Base-by-base conservation (phyloP, 1,140 invertebrate genomes). In the Drosophila baimaii region DNA sequence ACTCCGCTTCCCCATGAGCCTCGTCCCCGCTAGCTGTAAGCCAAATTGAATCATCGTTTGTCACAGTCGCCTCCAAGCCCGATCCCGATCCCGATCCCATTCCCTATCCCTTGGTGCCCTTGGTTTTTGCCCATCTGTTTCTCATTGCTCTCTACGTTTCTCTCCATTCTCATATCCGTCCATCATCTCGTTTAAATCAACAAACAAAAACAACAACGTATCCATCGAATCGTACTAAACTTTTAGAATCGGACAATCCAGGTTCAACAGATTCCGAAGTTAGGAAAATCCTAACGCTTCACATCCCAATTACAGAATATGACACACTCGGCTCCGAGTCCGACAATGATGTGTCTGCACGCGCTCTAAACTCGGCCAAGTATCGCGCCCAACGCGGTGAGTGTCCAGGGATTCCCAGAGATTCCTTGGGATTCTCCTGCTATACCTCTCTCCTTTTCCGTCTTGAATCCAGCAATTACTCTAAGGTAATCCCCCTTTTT, bases 271-370 rank as follows among this genome's bases (percentile, higher is more conserved):
- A 96, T 93, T 96, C 95, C 91, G 96, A 96, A 93, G 95, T 96
- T 93, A 96, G 96, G 95, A 96, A 96, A 94, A 96, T 96, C 94
- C 92, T 96, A 95, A 96, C 95, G 88, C 95, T 96, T 92, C 95
- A 96, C 94, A 95, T 96, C 94, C 95, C 96, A 93, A 96, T 96
- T 95, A 96, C 95, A 94, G 95, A 96, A 93, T 96, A 96, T 93
- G 95, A 96, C 92, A 96, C 95, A 65, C 94, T 95, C 72, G 95
- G 94, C 61, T 95, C 94, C 83, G 95, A 96, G 92, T 96, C 95
- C 47, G 95, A 96, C 92, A 95, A 94, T 83, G 95, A 95, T 92
- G 93, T 93, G 78, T 92, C 92, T 75, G 92, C 93, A 57, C 86
- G 93, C 65, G 94, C 94, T 80, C 90, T 94, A 31, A 93, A 94